Conservation (phyloP, 2,888 invertebrate genomes). For the Thysanoteuthis rhombus region DNA sequence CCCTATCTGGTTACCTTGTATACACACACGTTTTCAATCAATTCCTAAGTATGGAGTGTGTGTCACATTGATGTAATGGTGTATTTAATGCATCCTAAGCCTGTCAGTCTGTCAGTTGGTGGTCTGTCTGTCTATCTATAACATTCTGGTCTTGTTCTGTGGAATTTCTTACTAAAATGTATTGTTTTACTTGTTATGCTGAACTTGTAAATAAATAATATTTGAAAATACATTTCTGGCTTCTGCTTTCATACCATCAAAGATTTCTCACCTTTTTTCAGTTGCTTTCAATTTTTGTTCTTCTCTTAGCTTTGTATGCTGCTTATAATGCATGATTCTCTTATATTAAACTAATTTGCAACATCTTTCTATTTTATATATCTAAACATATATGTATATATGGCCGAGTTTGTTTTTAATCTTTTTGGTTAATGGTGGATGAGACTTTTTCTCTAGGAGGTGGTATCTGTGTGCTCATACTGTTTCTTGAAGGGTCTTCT, state of each 20-base stretch:
- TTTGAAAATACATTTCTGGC: not conserved
- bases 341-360: too few species aligned
- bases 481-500: too few species aligned
- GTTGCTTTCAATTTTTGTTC: not conserved
- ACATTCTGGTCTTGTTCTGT: not conserved
- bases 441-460: too few species aligned
- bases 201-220: slow-evolving; percentile 12
- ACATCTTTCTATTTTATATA: too few species aligned
- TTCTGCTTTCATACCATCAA: not conserved
- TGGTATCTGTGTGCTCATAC: too few species aligned
- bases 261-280: not conserved
- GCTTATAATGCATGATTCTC: too few species aligned
- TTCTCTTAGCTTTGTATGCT: too few species aligned
- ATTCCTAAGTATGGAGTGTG: not conserved
- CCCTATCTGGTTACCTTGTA: too few species aligned
- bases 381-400: too few species aligned
- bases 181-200: not conserved
- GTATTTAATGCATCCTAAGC: not conserved
- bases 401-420: too few species aligned
- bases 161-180: not conserved
- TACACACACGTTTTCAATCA: not conserved
- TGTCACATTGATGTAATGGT: not conserved
- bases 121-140: not conserved
- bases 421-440: too few species aligned
- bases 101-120: not conserved